Evolutionary conservation across 2,113 vertebrate genomes (phyloP).

Genomic region (Formicarius rufipectus): DNA sequence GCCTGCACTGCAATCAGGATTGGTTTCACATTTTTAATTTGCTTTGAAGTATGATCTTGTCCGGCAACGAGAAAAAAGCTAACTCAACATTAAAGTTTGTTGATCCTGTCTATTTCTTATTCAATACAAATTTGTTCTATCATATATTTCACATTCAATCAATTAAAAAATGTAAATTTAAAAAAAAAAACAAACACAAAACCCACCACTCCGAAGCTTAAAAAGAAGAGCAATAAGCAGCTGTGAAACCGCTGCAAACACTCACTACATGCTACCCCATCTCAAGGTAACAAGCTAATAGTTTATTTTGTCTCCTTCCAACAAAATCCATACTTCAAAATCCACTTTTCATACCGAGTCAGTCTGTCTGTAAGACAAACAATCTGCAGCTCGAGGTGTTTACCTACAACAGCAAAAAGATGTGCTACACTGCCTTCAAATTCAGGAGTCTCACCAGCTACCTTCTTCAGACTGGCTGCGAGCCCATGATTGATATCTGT

Average conservation of each 20-base stretch:
- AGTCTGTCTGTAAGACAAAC: constrained; percentile 36
- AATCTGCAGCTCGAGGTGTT: constrained; percentile 16
- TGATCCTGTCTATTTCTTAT: background rate
- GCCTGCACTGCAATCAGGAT: constrained; percentile 17
- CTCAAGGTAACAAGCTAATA: constrained; percentile 23
- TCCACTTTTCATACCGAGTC: constrained; percentile 14
- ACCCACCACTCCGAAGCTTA: background rate
- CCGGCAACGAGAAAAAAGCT: background rate
- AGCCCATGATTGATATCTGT: constrained; percentile 59
- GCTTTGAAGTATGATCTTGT: constrained; percentile 55
- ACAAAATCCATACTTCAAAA: constrained; percentile 31
- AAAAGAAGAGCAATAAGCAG: background rate
- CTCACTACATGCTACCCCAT: background rate
- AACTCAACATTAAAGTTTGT: constrained; percentile 42
- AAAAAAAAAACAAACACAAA: background rate
- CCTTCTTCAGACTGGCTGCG: background rate
- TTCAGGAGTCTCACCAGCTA: background rate
- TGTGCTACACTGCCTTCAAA: constrained; percentile 46
- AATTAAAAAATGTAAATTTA: background rate
- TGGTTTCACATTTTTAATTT: constrained; percentile 49
- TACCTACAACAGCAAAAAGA: constrained; percentile 27
- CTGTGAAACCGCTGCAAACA: background rate
- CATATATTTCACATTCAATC: background rate
- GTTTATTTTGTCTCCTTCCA: constrained; percentile 23
- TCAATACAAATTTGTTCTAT: background rate